These are phyloP conservation scores for Melanostigma gelatinosum DNA, from an alignment of 2,113 vertebrate species.

Conservation along the genomic window DNA sequence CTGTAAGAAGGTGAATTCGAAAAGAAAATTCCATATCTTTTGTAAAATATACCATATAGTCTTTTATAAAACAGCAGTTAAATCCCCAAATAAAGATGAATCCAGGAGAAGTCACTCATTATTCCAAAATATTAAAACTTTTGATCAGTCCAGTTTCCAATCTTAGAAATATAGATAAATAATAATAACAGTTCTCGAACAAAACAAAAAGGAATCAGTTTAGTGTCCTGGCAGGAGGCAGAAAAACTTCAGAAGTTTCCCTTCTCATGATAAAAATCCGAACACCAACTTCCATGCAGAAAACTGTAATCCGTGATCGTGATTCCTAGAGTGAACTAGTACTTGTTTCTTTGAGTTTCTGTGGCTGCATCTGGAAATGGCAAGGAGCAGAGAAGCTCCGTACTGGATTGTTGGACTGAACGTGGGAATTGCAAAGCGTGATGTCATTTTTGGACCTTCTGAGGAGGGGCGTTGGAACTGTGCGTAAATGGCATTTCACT, in stretches of 20 bases:
- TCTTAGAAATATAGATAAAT: conserved; percentile 12
- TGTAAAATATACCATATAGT: conserved; percentile 13
- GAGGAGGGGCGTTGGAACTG: conserved; percentile 69
- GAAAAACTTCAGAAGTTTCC: conserved; percentile 19
- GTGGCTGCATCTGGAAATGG: conserved; percentile 47
- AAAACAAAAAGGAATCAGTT: conserved; percentile 15
- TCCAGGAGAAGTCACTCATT: conserved; percentile 64
- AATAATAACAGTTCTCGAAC: neutral
- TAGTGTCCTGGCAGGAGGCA: conserved; percentile 14
- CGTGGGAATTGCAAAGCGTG: conserved; percentile 84
- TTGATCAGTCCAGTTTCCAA: conserved; percentile 55
- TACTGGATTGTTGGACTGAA: conserved; percentile 71
- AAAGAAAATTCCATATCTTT: conserved; percentile 76
- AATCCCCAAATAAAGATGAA: conserved; percentile 54
- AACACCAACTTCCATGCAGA: conserved; percentile 45
- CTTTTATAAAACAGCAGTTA: conserved; percentile 37
- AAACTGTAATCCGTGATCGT: conserved; percentile 41
- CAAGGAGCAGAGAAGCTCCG: conserved; percentile 47
- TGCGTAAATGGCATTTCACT: conserved; percentile 64
- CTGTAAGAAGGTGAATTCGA: conserved; percentile 70
- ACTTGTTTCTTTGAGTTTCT: conserved; percentile 35
- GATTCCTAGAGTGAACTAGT: neutral
- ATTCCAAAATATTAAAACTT: conserved; percentile 53
- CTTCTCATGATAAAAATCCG: conserved; percentile 43
- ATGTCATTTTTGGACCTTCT: conserved; percentile 82